Evolutionary conservation across 2,888 invertebrate species (phyloP).

Genomic region (Eristalis arbustorum): DNA sequence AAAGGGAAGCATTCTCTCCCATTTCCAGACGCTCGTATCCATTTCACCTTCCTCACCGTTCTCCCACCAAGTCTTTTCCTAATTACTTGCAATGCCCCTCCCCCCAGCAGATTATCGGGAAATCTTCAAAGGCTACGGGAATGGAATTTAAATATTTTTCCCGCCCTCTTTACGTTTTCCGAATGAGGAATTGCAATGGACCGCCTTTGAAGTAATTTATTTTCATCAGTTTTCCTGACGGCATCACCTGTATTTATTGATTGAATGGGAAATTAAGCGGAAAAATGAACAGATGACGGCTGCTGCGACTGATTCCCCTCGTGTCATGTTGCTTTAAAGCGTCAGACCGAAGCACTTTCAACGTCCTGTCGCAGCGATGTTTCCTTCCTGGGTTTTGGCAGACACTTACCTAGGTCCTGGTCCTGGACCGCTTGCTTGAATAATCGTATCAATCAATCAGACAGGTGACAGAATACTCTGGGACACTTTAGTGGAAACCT

Average conservation of each 20-base stretch:
- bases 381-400: background rate
- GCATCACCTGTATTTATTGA: constrained; percentile 19
- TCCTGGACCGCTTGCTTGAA: background rate
- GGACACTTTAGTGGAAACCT: constrained; percentile 7
- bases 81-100: background rate
- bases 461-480: constrained; percentile 27
- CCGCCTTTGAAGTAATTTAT: constrained; percentile 20
- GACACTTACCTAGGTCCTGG: background rate
- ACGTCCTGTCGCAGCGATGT: background rate
- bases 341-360: background rate
- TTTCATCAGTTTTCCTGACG: constrained; percentile 16
- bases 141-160: background rate
- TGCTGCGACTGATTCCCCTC: background rate
- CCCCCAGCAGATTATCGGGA: background rate
- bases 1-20: too few relatives aligned
- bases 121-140: background rate
- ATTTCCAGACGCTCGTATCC: background rate
- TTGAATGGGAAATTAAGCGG: constrained; percentile 22
- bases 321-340: background rate
- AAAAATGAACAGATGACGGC: background rate
- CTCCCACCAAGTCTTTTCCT: background rate
- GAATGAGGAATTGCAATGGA: background rate
- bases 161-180: background rate
- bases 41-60: background rate
- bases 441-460: constrained; percentile 44